Evolutionary conservation across 2,797 vertebrate species (phyloP).

Genomic region (Fistularia commersonii): DNA sequence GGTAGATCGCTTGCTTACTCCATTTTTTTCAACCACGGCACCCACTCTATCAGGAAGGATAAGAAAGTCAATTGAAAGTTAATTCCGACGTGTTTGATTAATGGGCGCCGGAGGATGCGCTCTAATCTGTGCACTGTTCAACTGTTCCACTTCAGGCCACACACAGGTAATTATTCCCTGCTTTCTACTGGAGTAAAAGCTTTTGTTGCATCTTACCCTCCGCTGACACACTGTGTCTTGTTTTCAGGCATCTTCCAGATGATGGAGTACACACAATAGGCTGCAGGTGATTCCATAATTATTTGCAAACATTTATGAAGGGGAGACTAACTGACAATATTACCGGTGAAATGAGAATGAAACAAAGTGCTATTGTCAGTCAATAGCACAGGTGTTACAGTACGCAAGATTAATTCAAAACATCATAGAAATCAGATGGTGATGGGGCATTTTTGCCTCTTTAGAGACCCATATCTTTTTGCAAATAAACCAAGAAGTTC

Average conservation of each 20-base stretch:
- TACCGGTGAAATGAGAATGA: no score
- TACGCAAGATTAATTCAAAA: no score
- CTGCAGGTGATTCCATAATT: no score
- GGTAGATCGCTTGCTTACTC: slow-evolving; percentile 49
- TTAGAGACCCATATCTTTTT: no score
- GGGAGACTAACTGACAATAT: no score
- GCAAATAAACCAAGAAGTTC: no score
- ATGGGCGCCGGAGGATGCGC: slow-evolving; percentile 67
- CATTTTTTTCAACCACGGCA: slow-evolving; percentile 63
- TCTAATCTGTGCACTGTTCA: slow-evolving; percentile 66
- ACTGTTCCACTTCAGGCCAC: slow-evolving; percentile 62
- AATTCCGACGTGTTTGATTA: slow-evolving; percentile 80
- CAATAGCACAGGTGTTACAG: no score
- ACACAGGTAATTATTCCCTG: slow-evolving; percentile 62
- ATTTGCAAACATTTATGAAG: no score
- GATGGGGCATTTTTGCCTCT: no score
- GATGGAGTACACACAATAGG: no score
- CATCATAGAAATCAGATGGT: no score
- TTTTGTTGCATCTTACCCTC: slow-evolving; percentile 44
- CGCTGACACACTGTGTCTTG: slow-evolving; percentile 43
- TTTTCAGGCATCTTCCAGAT: slow-evolving; percentile 29
- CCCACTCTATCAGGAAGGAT: slow-evolving; percentile 59
- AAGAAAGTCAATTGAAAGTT: slow-evolving; percentile 79
- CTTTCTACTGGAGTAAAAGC: slow-evolving; percentile 57
- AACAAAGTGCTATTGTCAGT: no score